These are phyloP conservation scores for Rhombomys opimus DNA, from an alignment of 2,113 vertebrate species.

Conservation along the genomic window DNA sequence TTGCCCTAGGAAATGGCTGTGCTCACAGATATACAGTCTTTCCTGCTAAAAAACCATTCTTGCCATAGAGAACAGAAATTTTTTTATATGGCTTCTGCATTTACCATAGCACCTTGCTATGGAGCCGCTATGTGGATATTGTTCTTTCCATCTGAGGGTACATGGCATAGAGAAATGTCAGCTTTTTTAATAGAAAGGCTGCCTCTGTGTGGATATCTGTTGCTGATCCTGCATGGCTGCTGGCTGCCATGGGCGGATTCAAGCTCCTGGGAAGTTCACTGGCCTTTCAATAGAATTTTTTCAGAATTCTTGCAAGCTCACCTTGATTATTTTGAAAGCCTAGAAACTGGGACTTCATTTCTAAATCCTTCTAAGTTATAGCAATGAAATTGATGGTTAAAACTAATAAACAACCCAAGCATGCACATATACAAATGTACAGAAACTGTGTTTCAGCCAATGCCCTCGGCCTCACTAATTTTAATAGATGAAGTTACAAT, in stretches of 20 bases:
- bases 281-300: constrained; percentile 36
- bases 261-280: background rate
- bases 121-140: background rate
- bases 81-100: background rate
- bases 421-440: background rate
- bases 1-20: constrained; percentile 14
- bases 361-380: background rate
- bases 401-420: background rate
- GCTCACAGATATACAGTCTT: background rate
- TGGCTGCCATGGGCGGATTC: constrained; percentile 8
- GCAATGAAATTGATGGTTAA: background rate
- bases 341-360: constrained; percentile 48
- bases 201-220: background rate
- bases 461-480: background rate
- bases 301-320: constrained; percentile 28
- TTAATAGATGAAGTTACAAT: background rate
- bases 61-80: background rate
- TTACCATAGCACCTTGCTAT: background rate
- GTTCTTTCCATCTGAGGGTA: background rate
- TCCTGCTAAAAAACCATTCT: constrained; percentile 3
- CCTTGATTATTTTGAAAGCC: constrained; percentile 9
- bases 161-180: background rate
- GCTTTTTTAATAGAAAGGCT: background rate
- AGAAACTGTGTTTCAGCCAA: background rate
- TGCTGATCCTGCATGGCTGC: background rate